Evolutionary conservation across 2,888 invertebrate genomes (phyloP), one percentile per base, ranked within the genome.

Genomic region (Thymelicus acteon): DNA sequence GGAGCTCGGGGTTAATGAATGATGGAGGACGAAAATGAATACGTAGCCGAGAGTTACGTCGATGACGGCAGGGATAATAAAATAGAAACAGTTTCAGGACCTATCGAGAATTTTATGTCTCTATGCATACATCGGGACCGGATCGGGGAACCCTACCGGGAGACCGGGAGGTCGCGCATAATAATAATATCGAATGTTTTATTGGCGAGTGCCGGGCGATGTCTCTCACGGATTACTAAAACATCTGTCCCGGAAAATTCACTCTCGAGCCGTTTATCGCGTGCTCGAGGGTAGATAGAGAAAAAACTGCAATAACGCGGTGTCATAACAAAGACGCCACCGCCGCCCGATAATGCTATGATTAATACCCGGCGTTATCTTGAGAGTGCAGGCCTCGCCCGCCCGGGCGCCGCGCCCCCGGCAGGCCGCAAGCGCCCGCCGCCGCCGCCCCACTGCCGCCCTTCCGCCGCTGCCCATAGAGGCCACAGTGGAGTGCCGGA

Each of bases 171-270:
- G 67, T 73, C 67, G 72, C 72, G 75, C 78, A 80, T 82, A 78
- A 79, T 80, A 82, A 90, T 91, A 88, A 88, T 83, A 87, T 85
- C 83, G 83, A 87, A 88, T 86, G 88, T 90, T 91, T 89, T 88
- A 89, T 87, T 87, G 85, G 80, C 77, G 49, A 57, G 57, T 44
- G 78, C 72, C 65, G 80, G 80, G 74, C 79, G 77, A 74, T 76
- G 75, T 77, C 78, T 76, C 76, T 75, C 75, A 80, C 79, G 87
- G 87, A 89, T 89, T 88, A 87, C 92, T 89, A 88, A 89, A 92
- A 92, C 93, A 93, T 93, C 93, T 93, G 93, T 92, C 90, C 87
- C 91, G 91, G 93, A 92, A 92, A 92, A 92, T 93, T 92, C 91
- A 89, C 92, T 91, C 90, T 91, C 86, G 83, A 86, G 80, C 76